Base-by-base conservation (phyloP, 2,113 vertebrate species). In the Gavia stellata region DNA sequence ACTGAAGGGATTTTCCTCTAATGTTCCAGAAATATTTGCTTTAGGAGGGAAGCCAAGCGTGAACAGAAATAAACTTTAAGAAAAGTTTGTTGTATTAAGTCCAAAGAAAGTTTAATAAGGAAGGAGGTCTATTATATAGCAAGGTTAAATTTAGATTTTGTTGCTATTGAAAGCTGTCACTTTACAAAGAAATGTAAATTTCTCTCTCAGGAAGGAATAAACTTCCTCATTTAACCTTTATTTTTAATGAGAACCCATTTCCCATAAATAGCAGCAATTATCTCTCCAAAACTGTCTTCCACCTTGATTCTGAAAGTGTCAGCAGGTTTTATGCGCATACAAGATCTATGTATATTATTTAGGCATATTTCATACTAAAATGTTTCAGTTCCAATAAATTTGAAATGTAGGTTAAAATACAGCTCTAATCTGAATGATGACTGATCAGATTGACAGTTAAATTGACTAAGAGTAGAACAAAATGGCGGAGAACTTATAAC, bases 191-290 rank as follows among this genome's bases (percentile, higher is more conserved):
- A 88, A 93, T 78, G 62, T 74, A 89, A 87, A 90, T 93, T 96
- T 59, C 33, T 86, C 77, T 88, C 36, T 49, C 9, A 89, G 59
- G 44, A 96, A 92, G 59, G 47, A 92, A 38, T 14, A 67, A 86
- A 77, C 45, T 87, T 92, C 55, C 73, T 87, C 13, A 18, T 94
- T 92, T 93, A 96, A 96, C 55, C 26, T 85, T 81, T 91, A 44
- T 73, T 96, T 95, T 91, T 90, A 95, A 92, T 49, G 67, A 96
- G 63, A 88, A 89, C 33, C 15, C 17, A 47, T 80, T 95, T 81
- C n/a, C 63, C 49, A 79, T 96, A 96, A 94, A 96, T 91, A 97
- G 82, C 34, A 94, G 63, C 40, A 94, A 93, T 94, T 96, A 66
- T 81, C 26, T 80, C 49, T 92, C 88, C 17, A 44, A 83, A 85